Conservation (phyloP, 2,113 vertebrate species). For the Leiothrix lutea region DNA sequence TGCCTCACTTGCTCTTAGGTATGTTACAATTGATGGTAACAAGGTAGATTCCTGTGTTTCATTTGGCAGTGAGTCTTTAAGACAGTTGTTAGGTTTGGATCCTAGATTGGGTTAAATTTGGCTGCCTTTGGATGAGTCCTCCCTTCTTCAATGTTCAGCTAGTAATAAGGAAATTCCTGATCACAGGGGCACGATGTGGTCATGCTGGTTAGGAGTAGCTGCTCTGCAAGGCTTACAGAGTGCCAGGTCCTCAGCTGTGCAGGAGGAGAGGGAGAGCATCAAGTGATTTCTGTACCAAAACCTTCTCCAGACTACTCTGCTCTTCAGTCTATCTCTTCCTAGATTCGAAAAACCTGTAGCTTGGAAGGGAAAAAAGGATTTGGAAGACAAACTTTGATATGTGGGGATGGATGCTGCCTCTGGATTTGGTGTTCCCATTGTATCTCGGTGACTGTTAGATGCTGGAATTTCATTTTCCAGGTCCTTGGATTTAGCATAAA, state of each 20-base stretch:
- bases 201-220: neutral
- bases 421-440: neutral
- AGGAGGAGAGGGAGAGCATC: neutral
- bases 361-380: neutral
- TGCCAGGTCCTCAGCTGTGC: neutral
- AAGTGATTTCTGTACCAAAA: neutral
- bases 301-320: neutral
- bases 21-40: neutral
- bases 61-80: neutral
- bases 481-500: neutral
- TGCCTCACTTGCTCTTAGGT: neutral
- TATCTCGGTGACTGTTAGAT: neutral
- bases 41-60: neutral
- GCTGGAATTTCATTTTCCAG: neutral
- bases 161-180: neutral
- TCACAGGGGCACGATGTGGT: accelerated
- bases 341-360: neutral
- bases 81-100: neutral
- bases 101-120: neutral
- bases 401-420: neutral
- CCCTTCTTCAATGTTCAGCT: neutral
- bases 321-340: neutral
- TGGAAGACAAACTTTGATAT: neutral
- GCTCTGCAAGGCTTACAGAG: neutral
- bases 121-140: neutral